These are phyloP conservation scores for Etheostoma spectabile DNA, from an alignment of 2,113 vertebrate genomes.

Conservation along the genomic window DNA sequence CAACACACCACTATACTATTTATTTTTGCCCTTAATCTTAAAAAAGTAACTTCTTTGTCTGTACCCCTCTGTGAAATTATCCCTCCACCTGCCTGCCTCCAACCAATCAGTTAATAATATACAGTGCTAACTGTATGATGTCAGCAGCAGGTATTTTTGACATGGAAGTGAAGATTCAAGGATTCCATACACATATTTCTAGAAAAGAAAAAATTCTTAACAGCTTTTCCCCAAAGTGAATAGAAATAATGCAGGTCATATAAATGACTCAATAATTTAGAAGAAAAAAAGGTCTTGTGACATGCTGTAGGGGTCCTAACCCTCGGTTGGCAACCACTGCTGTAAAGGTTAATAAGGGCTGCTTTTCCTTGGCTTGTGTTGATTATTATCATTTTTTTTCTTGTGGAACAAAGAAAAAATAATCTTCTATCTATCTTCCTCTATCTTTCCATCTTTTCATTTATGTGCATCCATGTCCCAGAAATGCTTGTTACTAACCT, in stretches of 20 bases:
- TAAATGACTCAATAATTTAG: background rate
- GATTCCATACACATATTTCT: conserved; percentile 26
- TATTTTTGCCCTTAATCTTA: background rate
- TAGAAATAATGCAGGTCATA: background rate
- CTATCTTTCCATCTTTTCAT: no score
- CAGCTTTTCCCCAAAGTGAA: background rate
- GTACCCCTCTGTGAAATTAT: background rate
- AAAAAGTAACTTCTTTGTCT: conserved; percentile 21
- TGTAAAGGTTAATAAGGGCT: background rate
- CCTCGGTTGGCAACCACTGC: background rate
- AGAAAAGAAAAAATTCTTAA: conserved; percentile 8
- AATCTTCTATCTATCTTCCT: no score
- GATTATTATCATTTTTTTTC: background rate
- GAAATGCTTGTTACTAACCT: no score
- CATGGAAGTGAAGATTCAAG: conserved; percentile 3
- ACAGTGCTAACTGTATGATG: background rate
- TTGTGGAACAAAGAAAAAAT: background rate
- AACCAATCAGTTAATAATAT: conserved; percentile 7
- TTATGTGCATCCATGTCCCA: no score
- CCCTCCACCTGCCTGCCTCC: background rate
- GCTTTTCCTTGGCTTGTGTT: conserved; percentile 1
- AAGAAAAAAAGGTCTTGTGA: background rate
- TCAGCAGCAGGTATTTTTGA: conserved; percentile 31
- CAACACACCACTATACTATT: conserved; percentile 40
- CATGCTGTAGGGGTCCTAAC: background rate